Base-by-base conservation (phyloP, 2,888 invertebrate genomes). In the Lasioglossum marginatum region DNA sequence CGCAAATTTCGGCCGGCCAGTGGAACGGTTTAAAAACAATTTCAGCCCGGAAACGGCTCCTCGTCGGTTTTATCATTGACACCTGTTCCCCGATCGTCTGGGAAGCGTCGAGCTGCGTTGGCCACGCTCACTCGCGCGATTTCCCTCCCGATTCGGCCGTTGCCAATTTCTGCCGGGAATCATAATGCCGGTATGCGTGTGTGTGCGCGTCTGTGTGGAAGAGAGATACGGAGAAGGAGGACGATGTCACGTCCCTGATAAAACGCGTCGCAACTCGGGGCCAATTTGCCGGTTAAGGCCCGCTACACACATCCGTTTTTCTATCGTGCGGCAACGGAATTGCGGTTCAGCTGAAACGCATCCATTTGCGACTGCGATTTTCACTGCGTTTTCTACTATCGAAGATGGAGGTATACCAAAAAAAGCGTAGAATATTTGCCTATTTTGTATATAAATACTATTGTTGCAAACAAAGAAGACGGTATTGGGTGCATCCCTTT, bases 41-140 rank as follows among this genome's bases (percentile, higher is more conserved):
- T 75, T 75, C 70, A 80, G 81, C 82, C 83, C 82, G 85, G 81
- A 89, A 88, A 76, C 73, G 2, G 48, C 27, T 52, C 68, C 71
- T 82, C 81, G 82, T 63, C 63, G 63, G 63, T 82, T 87, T 83
- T 79, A 80, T 75, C 88, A 79, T 80, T 79, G 88, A 89, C 91
- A 91, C 91, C 91, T 91, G 90, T 91, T 91, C 80, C 82, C 78
- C 81, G 72, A 79, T 66, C 79, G 83, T 90, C 79, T 60, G 60
- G 60, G 60, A 60, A 31, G 60, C 60, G 27, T 60, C 27, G 27
- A 60, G 60, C 60, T 14, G 16, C 27, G 60, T 16, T 31, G 60
- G 27, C 60, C 27, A 23, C 52, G 52, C 23, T 52, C 52, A 8
- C 52, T 75, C 77, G 83, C 87, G 77, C 87, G 84, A 48, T 37